Conservation (phyloP, 1,140 invertebrate species). For the Sitodiplosis mosellana region DNA sequence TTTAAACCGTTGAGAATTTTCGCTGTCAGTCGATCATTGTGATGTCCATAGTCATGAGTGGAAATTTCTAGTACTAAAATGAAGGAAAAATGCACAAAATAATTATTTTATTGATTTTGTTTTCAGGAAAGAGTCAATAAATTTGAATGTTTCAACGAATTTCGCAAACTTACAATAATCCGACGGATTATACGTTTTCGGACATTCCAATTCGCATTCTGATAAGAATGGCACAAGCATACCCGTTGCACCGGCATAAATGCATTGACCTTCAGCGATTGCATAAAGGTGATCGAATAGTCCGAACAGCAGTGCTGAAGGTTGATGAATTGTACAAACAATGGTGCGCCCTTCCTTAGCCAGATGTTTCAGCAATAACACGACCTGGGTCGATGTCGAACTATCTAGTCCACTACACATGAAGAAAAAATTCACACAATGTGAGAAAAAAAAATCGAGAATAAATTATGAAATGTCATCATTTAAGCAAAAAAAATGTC, state of each 20-base stretch:
- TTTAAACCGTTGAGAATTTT: conserved; percentile 52
- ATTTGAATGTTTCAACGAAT: neutral
- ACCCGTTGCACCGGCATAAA: conserved; percentile 58
- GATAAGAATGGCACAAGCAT: conserved; percentile 60
- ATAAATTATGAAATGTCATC: neutral
- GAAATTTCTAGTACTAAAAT: conserved; percentile 68
- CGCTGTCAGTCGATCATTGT: conserved; percentile 33
- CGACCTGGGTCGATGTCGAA: conserved; percentile 73
- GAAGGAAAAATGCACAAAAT: neutral
- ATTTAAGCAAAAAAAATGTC: neutral
- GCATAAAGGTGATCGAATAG: conserved; percentile 83
- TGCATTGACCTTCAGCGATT: conserved; percentile 58
- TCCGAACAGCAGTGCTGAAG: conserved; percentile 66
- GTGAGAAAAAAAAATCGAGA: neutral
- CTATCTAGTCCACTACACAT: conserved; percentile 72
- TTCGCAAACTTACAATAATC: conserved; percentile 56
- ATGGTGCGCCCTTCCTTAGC: conserved; percentile 77
- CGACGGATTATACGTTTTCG: conserved; percentile 75
- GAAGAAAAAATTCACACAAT: conserved; percentile 5
- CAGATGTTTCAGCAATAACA: conserved; percentile 59
- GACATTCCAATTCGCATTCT: conserved; percentile 53
- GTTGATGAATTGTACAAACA: conserved; percentile 86
- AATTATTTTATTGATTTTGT: neutral
- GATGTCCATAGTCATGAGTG: conserved; percentile 54
- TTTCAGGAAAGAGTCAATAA: neutral